phyloP scores from a whole-genome alignment of 2,797 vertebrate species.

The Craterocephalus amniculus region DNA sequence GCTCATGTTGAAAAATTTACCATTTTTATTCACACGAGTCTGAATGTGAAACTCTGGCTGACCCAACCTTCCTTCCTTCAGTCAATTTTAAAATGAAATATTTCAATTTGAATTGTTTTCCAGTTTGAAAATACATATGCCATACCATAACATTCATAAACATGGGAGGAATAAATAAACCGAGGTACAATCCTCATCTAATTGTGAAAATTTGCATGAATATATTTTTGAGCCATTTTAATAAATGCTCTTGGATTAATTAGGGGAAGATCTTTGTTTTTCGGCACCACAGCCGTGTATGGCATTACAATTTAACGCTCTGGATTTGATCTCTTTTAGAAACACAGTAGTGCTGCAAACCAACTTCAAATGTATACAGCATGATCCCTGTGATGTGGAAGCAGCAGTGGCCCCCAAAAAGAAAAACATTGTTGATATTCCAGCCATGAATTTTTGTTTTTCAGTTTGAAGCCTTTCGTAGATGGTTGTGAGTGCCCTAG shows the following conservation, averaged over 20 bases:
- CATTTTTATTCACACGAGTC: slow-evolving; percentile 7
- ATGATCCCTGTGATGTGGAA: slow-evolving; percentile 76
- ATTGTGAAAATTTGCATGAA: neutral
- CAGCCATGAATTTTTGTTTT: slow-evolving; percentile 66
- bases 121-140: neutral
- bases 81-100: neutral
- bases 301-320: slow-evolving; percentile 9
- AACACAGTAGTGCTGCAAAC: slow-evolving; percentile 17
- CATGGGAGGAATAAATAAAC: neutral
- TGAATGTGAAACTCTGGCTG: neutral
- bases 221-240: neutral
- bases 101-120: slow-evolving; percentile 19
- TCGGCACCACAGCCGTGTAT: neutral
- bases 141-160: neutral
- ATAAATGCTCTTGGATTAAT: neutral
- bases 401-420: slow-evolving; percentile 63
- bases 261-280: neutral
- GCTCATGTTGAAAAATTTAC: slow-evolving; percentile 5
- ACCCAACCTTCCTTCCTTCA: neutral
- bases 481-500: slow-evolving; percentile 31
- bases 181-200: neutral
- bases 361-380: slow-evolving; percentile 60
- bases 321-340: slow-evolving; percentile 17
- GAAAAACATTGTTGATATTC: slow-evolving; percentile 77
- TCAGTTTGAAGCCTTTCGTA: slow-evolving; percentile 49